Evolutionary conservation across 2,113 vertebrate genomes (phyloP), one percentile per base, ranked within the genome.

Genomic region (Acanthisitta chloris): DNA sequence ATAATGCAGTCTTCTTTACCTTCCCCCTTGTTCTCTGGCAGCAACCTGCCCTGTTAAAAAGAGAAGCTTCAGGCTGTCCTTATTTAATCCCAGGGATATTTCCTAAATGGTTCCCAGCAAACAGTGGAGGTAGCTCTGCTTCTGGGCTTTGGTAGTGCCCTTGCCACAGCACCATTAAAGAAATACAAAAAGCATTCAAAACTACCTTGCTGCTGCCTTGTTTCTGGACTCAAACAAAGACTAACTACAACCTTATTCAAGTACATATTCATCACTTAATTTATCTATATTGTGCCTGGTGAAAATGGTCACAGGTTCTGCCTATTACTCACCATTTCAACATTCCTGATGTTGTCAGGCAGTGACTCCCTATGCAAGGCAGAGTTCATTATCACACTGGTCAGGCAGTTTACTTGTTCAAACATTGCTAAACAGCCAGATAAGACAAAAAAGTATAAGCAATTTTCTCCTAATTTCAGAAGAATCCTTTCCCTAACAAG

Each of bases 131-230:
- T 8, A 18, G n/a, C 40, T 72, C 31, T 38, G 49, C 59, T 73
- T 1, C 0, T 45, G 64, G 88, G 54, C 62, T 83, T 15, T 72
- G 58, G 58, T 64, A 51, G 45, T 1, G 40, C 33, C 29, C 40
- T 74, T 23, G 9, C 61, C 78, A 57, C 0, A 25, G 67, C 0
- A 3, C 36, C 5, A 3, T 1, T 40, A 59, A 17, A 36, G 17
- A 70, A 58, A 62, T 4, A n/a, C 6, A 28, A 20, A 26, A 61
- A 58, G 16, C 12, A 43, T 40, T 83, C 54, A 33, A 52, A 74
- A 46, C 17, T 14, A 21, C 33, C 51, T 58, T 54, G 40, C 74
- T 64, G 49, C 72, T 54, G 28, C 1, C 28, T 57, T 61, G 12
- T 66, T 81, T 52, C 77, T 81, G 29, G 34, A 61, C 45, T 36